phyloP scores from a whole-genome alignment of 2,888 invertebrate species.

The Ichneumon xanthorius region DNA sequence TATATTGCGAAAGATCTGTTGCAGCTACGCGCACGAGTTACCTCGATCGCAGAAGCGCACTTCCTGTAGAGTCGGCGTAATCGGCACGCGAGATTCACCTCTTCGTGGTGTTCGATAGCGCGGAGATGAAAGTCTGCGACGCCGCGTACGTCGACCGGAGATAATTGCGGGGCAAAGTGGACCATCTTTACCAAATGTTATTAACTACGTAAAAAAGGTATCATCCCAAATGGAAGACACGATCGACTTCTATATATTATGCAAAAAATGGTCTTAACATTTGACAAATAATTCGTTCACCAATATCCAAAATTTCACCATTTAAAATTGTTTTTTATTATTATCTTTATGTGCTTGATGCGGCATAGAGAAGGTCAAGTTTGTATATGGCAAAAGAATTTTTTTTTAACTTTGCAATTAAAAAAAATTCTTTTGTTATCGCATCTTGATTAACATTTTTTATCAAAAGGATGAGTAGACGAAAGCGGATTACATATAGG shows the following conservation, averaged over 20 bases:
- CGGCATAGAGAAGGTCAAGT: too few relatives aligned
- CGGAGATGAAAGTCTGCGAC: background rate
- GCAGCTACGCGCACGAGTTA: background rate
- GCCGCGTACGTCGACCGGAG: background rate
- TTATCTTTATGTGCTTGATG: too few relatives aligned
- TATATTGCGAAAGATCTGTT: background rate
- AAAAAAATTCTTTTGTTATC: too few relatives aligned
- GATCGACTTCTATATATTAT: too few relatives aligned
- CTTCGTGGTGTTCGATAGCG: background rate
- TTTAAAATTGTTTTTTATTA: too few relatives aligned
- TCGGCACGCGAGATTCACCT: background rate
- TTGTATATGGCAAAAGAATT: too few relatives aligned
- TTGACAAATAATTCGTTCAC: too few relatives aligned
- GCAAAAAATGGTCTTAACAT: too few relatives aligned
- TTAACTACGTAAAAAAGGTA: background rate
- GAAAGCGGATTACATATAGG: background rate
- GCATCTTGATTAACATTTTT: background rate
- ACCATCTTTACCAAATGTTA: background rate
- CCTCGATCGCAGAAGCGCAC: constrained; percentile 2
- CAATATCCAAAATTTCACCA: too few relatives aligned
- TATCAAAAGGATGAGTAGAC: background rate
- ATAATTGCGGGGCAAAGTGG: background rate
- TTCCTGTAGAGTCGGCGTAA: background rate
- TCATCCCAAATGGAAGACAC: too few relatives aligned
- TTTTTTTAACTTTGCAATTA: too few relatives aligned